Evolutionary conservation across 2,888 invertebrate genomes (phyloP).

Genomic region (Laothoe populi): DNA sequence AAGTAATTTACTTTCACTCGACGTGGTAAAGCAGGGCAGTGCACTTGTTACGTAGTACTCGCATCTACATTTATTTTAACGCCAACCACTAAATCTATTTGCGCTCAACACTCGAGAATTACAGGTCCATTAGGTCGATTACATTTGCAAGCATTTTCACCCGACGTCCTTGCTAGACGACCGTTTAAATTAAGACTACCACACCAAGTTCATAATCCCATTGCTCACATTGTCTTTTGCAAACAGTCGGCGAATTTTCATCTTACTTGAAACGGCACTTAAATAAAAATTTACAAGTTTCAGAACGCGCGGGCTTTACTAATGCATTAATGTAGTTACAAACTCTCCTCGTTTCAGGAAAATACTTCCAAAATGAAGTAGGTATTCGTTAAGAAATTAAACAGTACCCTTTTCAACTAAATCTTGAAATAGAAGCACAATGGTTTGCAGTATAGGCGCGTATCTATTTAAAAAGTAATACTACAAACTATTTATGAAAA

Average conservation of each 20-base stretch:
- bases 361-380: conserved; percentile 23
- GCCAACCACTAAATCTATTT: conserved; percentile 31
- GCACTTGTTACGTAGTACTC: conserved; percentile 25
- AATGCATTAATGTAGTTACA: conserved; percentile 25
- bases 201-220: conserved; percentile 24
- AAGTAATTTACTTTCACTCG: background rate
- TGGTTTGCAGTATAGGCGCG: background rate
- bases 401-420: conserved; percentile 17
- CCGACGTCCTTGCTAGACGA: conserved; percentile 16
- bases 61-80: conserved; percentile 30
- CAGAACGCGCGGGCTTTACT: conserved; percentile 11
- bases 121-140: conserved; percentile 33
- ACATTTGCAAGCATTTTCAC: conserved; percentile 31
- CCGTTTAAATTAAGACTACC: conserved; percentile 25
- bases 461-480: background rate
- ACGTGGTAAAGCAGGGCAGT: too few relatives aligned
- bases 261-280: conserved; percentile 18
- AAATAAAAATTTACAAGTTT: conserved; percentile 23
- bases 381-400: conserved; percentile 22
- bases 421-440: conserved; percentile 1
- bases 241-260: conserved; percentile 23
- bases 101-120: conserved; percentile 32
- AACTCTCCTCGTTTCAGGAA: conserved; percentile 19
- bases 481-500: background rate
- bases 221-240: conserved; percentile 12